A percentile compares a stretch with the other conserved stretches of the same genome.
Evolutionary conservation across 2,888 invertebrate genomes (phyloP).

Genomic region (Papilio gigon): DNA sequence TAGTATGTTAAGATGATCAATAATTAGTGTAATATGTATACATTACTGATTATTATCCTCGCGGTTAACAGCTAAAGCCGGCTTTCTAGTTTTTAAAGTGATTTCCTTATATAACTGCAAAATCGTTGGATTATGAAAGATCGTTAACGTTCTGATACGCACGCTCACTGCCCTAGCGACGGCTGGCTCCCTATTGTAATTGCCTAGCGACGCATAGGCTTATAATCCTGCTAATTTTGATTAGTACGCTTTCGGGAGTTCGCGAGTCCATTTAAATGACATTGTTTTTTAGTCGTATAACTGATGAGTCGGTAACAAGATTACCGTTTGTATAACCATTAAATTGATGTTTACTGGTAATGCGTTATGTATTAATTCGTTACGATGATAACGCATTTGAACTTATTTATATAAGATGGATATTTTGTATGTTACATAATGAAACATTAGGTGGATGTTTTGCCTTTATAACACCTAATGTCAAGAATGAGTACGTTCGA

Average conservation of each 20-base stretch:
- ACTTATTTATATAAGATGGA: slow-evolving; percentile 18
- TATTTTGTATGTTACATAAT: slow-evolving; percentile 20
- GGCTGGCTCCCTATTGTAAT: slow-evolving; percentile 46
- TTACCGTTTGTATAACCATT: slow-evolving; percentile 7
- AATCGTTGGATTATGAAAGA: slow-evolving; percentile 34
- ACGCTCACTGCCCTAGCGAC: slow-evolving; percentile 60
- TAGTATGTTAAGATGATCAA: neutral
- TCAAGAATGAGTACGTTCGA: neutral
- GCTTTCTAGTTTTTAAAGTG: slow-evolving; percentile 43
- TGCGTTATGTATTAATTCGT: slow-evolving; percentile 8
- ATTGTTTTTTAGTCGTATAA: slow-evolving; percentile 2
- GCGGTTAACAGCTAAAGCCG: slow-evolving; percentile 31
- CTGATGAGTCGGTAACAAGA: neutral
- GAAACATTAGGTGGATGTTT: slow-evolving; percentile 14
- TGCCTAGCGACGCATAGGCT: neutral
- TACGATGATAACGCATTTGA: neutral
- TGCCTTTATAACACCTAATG: slow-evolving; percentile 6
- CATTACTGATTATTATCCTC: slow-evolving; percentile 3
- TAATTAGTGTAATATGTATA: neutral
- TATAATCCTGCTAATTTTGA: slow-evolving; percentile 5
- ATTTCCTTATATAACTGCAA: slow-evolving; percentile 44
- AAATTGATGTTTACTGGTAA: neutral
- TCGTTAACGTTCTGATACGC: slow-evolving; percentile 46
- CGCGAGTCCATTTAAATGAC: slow-evolving; percentile 8
- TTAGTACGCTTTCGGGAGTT: slow-evolving; percentile 25